Evolutionary conservation across 2,888 invertebrate genomes (phyloP).

Genomic region (Druceiella hillmani): DNA sequence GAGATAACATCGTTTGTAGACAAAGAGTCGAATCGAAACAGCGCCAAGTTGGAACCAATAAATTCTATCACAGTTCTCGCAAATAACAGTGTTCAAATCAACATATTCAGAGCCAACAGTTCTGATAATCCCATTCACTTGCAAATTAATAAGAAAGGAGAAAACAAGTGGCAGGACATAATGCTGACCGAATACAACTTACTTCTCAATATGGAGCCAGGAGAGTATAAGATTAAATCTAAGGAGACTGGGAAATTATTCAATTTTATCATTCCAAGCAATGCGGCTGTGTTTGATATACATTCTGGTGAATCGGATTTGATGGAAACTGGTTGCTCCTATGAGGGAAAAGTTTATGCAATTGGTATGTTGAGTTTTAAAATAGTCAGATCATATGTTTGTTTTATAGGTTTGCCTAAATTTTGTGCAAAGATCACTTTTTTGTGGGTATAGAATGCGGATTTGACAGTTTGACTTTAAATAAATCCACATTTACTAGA

Average conservation of each 20-base stretch:
- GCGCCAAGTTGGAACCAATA: constrained; percentile 45
- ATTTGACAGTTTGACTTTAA: too few species aligned
- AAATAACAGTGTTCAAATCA: constrained; percentile 46
- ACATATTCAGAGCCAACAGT: constrained; percentile 38
- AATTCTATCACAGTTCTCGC: constrained; percentile 44
- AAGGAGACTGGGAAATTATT: constrained; percentile 46
- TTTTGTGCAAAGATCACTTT: too few species aligned
- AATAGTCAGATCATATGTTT: too few species aligned
- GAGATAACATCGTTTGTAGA: too few species aligned
- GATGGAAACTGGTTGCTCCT: constrained; percentile 35
- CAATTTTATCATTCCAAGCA: constrained; percentile 31
- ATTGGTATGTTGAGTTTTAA: constrained; percentile 38
- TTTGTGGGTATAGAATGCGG: too few species aligned
- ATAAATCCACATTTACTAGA: background rate
- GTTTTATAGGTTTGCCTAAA: too few species aligned
- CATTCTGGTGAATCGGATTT: too few species aligned
- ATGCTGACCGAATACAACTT: constrained; percentile 39
- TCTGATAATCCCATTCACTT: constrained; percentile 40
- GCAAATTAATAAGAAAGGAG: constrained; percentile 40
- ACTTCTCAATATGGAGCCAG: constrained; percentile 41
- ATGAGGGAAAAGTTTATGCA: constrained; percentile 37
- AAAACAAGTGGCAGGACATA: constrained; percentile 36
- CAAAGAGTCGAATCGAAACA: too few species aligned
- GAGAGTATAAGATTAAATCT: constrained; percentile 45
- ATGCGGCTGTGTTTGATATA: too few species aligned